Evolutionary conservation across 2,113 vertebrate genomes (phyloP).

Genomic region (Glaucidium brasilianum): DNA sequence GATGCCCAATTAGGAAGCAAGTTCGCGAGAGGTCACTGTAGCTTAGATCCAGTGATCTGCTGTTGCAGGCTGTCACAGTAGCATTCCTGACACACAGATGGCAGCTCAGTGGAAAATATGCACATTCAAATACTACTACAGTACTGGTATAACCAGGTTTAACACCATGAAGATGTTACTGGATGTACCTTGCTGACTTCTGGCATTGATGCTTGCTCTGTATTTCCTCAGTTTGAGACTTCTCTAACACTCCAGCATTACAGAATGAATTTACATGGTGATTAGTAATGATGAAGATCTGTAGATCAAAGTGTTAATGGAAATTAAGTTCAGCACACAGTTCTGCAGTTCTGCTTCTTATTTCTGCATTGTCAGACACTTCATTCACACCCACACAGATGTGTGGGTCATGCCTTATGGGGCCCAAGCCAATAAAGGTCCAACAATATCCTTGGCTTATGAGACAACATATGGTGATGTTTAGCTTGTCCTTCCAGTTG

Average conservation of each 20-base stretch:
- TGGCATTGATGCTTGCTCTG: not conserved
- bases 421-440: not conserved
- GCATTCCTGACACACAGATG: not conserved
- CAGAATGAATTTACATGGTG: not conserved
- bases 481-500: not conserved
- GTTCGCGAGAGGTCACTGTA: not conserved
- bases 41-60: not conserved
- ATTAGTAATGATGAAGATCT: not conserved
- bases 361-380: not conserved
- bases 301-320: not conserved
- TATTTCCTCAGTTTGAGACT: not conserved
- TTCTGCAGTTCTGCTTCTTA: not conserved
- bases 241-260: not conserved
- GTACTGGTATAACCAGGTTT: not conserved
- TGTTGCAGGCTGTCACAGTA: not conserved
- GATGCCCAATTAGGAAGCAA: not conserved
- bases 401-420: not conserved
- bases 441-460: not conserved
- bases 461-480: not conserved
- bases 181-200: not conserved
- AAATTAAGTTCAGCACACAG: not conserved
- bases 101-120: not conserved
- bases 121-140: not conserved
- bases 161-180: not conserved
- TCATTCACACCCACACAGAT: not conserved